Base-by-base conservation (phyloP, 2,797 vertebrate species). In the Myioborus melanocephalus region DNA sequence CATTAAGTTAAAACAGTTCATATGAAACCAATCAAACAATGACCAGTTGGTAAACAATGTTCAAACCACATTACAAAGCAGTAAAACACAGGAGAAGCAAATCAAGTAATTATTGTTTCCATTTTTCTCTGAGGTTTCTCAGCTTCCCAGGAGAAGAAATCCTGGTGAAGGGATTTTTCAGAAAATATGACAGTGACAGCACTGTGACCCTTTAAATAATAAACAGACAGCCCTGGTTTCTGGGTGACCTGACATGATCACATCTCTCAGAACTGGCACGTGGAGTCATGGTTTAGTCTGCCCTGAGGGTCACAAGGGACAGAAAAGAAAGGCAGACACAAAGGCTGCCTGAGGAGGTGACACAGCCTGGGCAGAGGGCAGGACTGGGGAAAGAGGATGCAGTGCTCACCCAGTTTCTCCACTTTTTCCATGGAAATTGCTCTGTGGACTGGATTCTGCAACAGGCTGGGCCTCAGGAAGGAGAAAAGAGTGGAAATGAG, bases 261-360 rank as follows among this genome's bases (percentile, higher is more conserved):
- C 22, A 37, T 21, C 8, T 46, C 61, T 32, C 2, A 0, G 35
- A 65, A 37, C 3, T 37, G 50, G 27, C 3, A 1, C 18, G 2
- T 27, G n/a, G n/a, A 55, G 27, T 12, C 0, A 0, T 32, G 27
- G 41, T 22, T 78, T 22, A 53, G 26, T 4, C n/a, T 55, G 41
- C n/a, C 39, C n/a, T 16, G 13, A 10, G 23, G 32, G 60, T 39
- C 49, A 37, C 2, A 1, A 8, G 41, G 50, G n/a, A 46, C 50
- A 37, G 41, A 13, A 46, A 32, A 37, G 49, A 3, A 17, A 65
- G 76, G 41, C 55, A 49, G 39, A 37, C 41, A 46, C n/a, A 46
- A 46, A 18, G 50, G 14, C 50, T 65, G 49, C 60, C 22, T 10
- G 41, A 32, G 50, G 10, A 37, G n/a, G 17, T 46, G 76, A 37